Evolutionary conservation across 2,113 vertebrate genomes (phyloP).

Genomic region (Xenopus laevis): DNA sequence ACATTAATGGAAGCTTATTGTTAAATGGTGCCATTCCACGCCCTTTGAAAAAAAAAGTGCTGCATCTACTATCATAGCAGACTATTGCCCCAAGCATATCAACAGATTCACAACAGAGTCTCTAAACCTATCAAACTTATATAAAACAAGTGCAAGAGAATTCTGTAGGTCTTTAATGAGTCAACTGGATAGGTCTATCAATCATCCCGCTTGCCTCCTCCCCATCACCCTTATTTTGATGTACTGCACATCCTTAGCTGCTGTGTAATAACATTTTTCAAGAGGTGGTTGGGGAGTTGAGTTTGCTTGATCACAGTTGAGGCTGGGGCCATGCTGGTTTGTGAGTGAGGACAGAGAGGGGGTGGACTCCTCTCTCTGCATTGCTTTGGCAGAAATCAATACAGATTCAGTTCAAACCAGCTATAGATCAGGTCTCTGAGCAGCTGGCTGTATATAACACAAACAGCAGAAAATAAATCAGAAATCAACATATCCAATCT

Average conservation of each 20-base stretch:
- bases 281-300: slow-evolving; percentile 25
- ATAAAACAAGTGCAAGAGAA: background rate
- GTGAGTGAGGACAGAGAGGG: slow-evolving; percentile 40
- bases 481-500: slow-evolving; percentile 9
- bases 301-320: slow-evolving; percentile 37
- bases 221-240: slow-evolving; percentile 23
- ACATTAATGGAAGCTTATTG: no score
- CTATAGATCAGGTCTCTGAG: slow-evolving; percentile 63
- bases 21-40: no score
- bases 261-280: slow-evolving; percentile 5
- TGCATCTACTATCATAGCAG: no score
- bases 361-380: slow-evolving; percentile 58
- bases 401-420: slow-evolving; percentile 64
- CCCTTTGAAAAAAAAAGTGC: no score
- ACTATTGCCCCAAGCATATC: no score
- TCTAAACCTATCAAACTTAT: background rate
- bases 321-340: slow-evolving; percentile 6
- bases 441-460: slow-evolving; percentile 43
- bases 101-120: no score
- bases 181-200: slow-evolving; percentile 22
- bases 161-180: fast-evolving
- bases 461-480: slow-evolving; percentile 6
- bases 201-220: background rate
- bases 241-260: slow-evolving; percentile 14
- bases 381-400: slow-evolving; percentile 66